Evolutionary conservation across 1,140 invertebrate genomes (phyloP).

Genomic region (Bombus confusus): DNA sequence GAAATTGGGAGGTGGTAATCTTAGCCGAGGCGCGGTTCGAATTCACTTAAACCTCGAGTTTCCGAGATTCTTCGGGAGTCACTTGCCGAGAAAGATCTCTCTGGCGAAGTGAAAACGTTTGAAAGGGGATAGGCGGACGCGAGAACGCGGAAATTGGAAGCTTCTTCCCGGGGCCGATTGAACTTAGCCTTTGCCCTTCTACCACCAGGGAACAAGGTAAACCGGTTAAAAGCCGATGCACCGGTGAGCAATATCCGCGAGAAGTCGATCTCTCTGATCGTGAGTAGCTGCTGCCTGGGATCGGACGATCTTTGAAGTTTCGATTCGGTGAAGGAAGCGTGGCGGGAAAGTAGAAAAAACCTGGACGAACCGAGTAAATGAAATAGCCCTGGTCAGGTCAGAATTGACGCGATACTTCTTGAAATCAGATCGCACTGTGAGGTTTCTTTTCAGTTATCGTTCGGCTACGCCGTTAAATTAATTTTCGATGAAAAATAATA

Average conservation of each 20-base stretch:
- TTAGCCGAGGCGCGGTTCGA: constrained; percentile 50
- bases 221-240: constrained; percentile 69
- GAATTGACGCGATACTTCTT: background rate
- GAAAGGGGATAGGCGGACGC: constrained; percentile 59
- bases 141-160: constrained; percentile 65
- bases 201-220: constrained; percentile 61
- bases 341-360: background rate
- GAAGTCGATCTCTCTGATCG: constrained; percentile 46
- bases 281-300: constrained; percentile 27
- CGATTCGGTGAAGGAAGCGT: background rate
- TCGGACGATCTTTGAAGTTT: constrained; percentile 38
- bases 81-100: constrained; percentile 42
- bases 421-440: background rate
- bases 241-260: constrained; percentile 66
- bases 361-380: background rate
- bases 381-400: background rate
- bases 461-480: background rate
- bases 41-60: constrained; percentile 62
- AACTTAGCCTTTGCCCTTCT: constrained; percentile 46
- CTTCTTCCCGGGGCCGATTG: constrained; percentile 49
- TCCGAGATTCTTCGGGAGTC: constrained; percentile 49
- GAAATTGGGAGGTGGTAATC: constrained; percentile 66
- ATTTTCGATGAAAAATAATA: background rate
- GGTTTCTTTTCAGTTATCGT: background rate
- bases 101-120: constrained; percentile 59